Evolutionary conservation across 2,888 invertebrate genomes (phyloP).

Genomic region (Allacma fusca): DNA sequence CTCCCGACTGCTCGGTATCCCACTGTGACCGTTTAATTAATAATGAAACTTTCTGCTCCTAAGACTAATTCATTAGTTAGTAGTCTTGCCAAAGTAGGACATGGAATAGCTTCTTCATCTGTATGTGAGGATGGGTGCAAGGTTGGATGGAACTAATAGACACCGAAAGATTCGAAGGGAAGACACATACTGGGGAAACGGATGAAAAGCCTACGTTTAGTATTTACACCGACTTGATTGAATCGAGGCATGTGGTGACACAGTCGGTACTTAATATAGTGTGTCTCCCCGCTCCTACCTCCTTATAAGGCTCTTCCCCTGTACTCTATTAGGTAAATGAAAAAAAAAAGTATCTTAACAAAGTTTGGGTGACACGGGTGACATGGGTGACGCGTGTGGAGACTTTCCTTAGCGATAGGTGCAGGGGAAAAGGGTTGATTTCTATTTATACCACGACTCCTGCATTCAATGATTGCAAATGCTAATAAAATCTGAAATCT

Average conservation of each 20-base stretch:
- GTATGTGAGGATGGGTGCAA: slow-evolving; percentile 3
- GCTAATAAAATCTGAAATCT: slow-evolving; percentile 2
- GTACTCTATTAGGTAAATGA: not conserved
- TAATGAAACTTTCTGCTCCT: slow-evolving; percentile 57
- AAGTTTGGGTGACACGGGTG: slow-evolving; percentile 4
- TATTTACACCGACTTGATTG: slow-evolving; percentile 29
- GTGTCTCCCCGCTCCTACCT: not conserved
- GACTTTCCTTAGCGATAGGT: too few relatives aligned
- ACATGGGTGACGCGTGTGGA: too few relatives aligned
- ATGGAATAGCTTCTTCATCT: slow-evolving; percentile 11
- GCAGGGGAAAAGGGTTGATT: not conserved
- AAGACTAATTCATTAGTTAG: slow-evolving; percentile 59
- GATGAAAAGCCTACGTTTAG: slow-evolving; percentile 20
- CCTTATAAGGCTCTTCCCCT: not conserved
- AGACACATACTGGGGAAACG: not conserved
- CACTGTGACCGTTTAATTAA: slow-evolving; percentile 61
- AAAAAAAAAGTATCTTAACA: slow-evolving; percentile 2
- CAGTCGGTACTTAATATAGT: slow-evolving; percentile 13
- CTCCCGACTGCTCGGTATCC: slow-evolving; percentile 48
- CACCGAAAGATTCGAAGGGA: not conserved
- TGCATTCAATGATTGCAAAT: not conserved
- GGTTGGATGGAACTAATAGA: slow-evolving; percentile 11
- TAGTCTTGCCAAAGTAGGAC: slow-evolving; percentile 20
- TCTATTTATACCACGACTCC: not conserved
- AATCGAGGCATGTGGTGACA: slow-evolving; percentile 33